These are phyloP conservation scores for Neolamprologus longior DNA, from an alignment of 2,113 vertebrate genomes.

Conservation along the genomic window DNA sequence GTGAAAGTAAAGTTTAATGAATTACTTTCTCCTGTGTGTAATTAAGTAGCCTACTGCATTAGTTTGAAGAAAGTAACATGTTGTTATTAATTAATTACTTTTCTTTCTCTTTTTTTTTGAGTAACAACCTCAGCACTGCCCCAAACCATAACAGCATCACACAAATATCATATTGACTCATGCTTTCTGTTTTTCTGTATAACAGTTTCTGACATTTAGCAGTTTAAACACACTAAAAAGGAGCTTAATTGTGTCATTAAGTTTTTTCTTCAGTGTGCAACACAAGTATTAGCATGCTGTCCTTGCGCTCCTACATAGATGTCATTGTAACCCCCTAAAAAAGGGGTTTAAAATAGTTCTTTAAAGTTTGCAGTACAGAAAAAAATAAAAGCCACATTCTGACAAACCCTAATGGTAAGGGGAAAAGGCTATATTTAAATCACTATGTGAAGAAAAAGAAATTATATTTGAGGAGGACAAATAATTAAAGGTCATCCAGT, in stretches of 20 bases:
- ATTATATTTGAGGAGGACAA: not conserved
- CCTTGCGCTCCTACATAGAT: not conserved
- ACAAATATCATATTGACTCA: not conserved
- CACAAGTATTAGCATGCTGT: not conserved
- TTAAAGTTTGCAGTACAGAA: not conserved
- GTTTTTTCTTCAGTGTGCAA: not conserved
- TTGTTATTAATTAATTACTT: accelerated
- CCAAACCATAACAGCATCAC: not conserved
- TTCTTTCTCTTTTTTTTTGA: accelerated
- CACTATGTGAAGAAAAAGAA: not conserved
- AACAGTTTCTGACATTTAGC: not conserved
- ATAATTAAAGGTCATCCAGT: constrained; percentile 20
- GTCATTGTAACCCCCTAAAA: not conserved
- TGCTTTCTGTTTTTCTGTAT: not conserved
- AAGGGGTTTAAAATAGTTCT: not conserved
- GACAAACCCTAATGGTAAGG: not conserved
- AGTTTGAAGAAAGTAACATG: not conserved
- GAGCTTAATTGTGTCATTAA: not conserved
- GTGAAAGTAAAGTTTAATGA: not conserved
- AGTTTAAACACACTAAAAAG: not conserved
- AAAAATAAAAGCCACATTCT: not conserved
- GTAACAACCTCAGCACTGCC: not conserved
- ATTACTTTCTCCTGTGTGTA: not conserved
- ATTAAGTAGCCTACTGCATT: not conserved
- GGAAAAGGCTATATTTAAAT: not conserved